These are phyloP conservation scores for Perca flavescens DNA, from an alignment of 2,113 vertebrate genomes.

Conservation along the genomic window DNA sequence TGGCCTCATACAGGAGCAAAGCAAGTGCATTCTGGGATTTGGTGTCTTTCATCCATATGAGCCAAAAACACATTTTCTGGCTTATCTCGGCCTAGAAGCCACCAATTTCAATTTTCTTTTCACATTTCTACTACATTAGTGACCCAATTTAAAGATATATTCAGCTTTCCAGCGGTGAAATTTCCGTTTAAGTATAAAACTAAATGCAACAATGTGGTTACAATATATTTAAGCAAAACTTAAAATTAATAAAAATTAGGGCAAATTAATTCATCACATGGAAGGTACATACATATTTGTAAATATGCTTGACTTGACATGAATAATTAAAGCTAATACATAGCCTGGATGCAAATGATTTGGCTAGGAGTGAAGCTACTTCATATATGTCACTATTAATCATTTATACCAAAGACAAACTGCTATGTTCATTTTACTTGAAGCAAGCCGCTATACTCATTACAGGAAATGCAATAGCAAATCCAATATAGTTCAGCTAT, in stretches of 20 bases:
- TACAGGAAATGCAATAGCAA: conserved; percentile 63
- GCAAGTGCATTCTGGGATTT: too few relatives aligned
- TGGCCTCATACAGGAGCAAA: too few relatives aligned
- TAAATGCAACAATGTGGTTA: background rate
- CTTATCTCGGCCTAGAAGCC: too few relatives aligned
- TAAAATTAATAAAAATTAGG: conserved; percentile 27
- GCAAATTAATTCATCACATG: conserved; percentile 34
- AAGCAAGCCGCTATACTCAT: conserved; percentile 50
- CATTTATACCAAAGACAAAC: conserved; percentile 62
- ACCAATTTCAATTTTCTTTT: too few relatives aligned
- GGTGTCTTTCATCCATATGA: too few relatives aligned
- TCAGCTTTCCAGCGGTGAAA: too few relatives aligned
- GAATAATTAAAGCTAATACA: conserved; percentile 67
- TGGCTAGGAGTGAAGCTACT: conserved; percentile 63
- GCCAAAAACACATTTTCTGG: too few relatives aligned
- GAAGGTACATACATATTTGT: conserved; percentile 37
- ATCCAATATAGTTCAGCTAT: conserved; percentile 52
- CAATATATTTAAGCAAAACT: background rate
- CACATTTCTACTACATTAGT: too few relatives aligned
- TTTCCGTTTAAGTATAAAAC: background rate
- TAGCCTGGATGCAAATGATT: conserved; percentile 62
- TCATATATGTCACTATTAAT: conserved; percentile 74
- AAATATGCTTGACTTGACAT: conserved; percentile 63
- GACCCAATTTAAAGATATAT: too few relatives aligned
- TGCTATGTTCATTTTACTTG: conserved; percentile 53